Percentiles rank a stretch among this genome's conserved stretches.
Evolutionary conservation across 1,140 invertebrate genomes (phyloP).

Genomic region (Hycleus phaleratus): DNA sequence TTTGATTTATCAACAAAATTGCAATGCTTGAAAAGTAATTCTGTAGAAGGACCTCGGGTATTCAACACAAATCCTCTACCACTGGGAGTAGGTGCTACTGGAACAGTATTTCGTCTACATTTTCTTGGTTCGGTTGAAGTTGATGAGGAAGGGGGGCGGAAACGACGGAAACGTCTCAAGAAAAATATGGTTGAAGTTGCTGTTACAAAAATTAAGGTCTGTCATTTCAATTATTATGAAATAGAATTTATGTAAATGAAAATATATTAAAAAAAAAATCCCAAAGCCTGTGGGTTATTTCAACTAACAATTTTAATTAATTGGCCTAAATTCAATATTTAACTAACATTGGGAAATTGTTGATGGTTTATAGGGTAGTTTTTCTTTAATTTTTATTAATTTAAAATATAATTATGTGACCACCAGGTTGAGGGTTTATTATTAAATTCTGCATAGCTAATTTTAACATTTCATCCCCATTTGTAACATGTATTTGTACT

Average conservation of each 20-base stretch:
- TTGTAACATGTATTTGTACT: slow-evolving; percentile 1
- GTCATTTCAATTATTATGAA: slow-evolving; percentile 27
- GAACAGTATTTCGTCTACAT: slow-evolving; percentile 70
- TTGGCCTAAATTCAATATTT: too few species aligned
- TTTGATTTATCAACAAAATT: slow-evolving; percentile 3
- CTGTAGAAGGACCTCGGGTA: slow-evolving; percentile 28
- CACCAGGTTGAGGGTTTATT: too few species aligned
- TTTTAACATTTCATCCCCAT: too few species aligned
- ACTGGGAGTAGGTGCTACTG: slow-evolving; percentile 44
- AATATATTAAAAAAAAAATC: background rate
- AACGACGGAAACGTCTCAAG: slow-evolving; percentile 68
- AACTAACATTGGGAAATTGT: too few species aligned
- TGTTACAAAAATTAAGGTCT: slow-evolving; percentile 93
- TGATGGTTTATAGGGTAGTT: too few species aligned
- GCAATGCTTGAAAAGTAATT: slow-evolving; percentile 26
- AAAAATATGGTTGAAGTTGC: slow-evolving; percentile 94
- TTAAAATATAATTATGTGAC: too few species aligned
- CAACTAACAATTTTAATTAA: too few species aligned
- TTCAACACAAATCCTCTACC: slow-evolving; percentile 29
- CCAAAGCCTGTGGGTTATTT: too few species aligned
- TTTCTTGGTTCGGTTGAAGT: slow-evolving; percentile 80
- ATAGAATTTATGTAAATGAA: slow-evolving; percentile 12
- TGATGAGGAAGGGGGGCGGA: slow-evolving; percentile 65
- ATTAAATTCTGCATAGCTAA: too few species aligned
- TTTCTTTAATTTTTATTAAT: too few species aligned